These are phyloP conservation scores for Poeciliopsis turrubarensis DNA, from an alignment of 2,113 vertebrate genomes.

Conservation along the genomic window DNA sequence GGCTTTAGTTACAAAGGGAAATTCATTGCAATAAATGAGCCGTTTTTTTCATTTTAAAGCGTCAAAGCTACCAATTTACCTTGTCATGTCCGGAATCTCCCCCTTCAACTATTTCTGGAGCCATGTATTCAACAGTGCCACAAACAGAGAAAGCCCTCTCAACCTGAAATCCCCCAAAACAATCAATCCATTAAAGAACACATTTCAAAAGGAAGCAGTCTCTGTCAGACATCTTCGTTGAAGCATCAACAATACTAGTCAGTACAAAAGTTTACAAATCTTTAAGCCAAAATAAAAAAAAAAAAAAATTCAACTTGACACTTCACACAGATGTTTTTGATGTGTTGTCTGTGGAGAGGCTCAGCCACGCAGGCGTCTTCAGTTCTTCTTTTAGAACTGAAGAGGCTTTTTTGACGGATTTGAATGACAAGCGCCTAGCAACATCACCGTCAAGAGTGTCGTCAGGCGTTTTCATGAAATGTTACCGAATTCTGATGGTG, in stretches of 20 bases:
- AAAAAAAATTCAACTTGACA: background rate
- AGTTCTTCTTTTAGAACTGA: constrained; percentile 3
- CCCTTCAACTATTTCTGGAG: constrained; percentile 95
- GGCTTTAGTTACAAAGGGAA: constrained; percentile 6
- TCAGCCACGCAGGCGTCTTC: background rate
- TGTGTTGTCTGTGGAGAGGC: background rate
- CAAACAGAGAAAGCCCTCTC: constrained; percentile 97
- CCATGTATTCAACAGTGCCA: constrained; percentile 99
- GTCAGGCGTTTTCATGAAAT: background rate
- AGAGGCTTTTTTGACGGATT: background rate
- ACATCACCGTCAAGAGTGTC: background rate
- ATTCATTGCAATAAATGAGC: background rate
- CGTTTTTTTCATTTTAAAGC: background rate
- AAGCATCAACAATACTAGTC: background rate
- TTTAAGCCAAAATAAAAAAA: background rate
- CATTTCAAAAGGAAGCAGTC: background rate
- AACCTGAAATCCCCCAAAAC: constrained; percentile 67
- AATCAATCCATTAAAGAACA: background rate
- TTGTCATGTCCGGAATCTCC: constrained; percentile 96
- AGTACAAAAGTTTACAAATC: background rate
- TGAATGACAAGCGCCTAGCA: background rate
- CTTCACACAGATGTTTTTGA: background rate
- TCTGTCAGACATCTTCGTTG: background rate
- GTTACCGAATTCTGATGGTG: background rate
- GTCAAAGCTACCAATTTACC: constrained; percentile 74